Percentiles rank a stretch among this genome's conserved stretches.
Evolutionary conservation across 2,888 invertebrate species (phyloP).

Genomic region (Subacronicta megacephala): DNA sequence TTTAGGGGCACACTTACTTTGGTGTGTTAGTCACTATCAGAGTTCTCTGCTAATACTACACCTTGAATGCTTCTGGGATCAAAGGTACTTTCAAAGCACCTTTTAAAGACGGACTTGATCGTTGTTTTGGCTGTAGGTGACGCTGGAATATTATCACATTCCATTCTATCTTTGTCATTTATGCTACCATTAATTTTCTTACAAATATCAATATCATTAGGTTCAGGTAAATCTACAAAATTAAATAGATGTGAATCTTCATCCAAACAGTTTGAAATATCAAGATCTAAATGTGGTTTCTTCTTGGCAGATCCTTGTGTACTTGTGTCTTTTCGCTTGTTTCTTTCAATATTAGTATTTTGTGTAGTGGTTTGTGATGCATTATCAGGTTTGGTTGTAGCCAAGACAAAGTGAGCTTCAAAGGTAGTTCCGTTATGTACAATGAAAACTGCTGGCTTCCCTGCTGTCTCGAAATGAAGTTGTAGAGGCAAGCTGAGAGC

Average conservation of each 20-base stretch:
- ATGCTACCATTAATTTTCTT: conserved; percentile 49
- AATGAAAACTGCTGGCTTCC: conserved; percentile 93
- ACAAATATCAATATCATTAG: conserved; percentile 41
- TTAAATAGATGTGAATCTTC: conserved; percentile 87
- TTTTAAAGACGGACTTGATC: conserved; percentile 91
- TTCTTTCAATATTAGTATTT: conserved; percentile 75
- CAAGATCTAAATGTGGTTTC: conserved; percentile 78
- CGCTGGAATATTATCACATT: conserved; percentile 87
- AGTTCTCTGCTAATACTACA: conserved; percentile 92
- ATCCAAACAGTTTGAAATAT: conserved; percentile 80
- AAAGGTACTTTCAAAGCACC: conserved; percentile 93
- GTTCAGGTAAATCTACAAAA: conserved; percentile 82
- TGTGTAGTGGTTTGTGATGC: conserved; percentile 77
- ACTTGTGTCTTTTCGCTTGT: conserved; percentile 70
- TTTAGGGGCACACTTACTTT: too few species aligned
- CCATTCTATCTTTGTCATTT: conserved; percentile 54
- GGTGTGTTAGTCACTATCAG: conserved; percentile 91
- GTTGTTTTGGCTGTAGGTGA: conserved; percentile 90
- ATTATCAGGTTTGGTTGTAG: conserved; percentile 92
- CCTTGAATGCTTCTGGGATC: conserved; percentile 90
- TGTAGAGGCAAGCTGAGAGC: conserved; percentile 91
- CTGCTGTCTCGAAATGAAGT: conserved; percentile 93
- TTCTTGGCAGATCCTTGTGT: conserved; percentile 69
- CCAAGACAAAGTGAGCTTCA: conserved; percentile 94
- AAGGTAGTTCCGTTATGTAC: conserved; percentile 93